Percentiles rank a stretch among this genome's conserved stretches.
These are phyloP conservation scores for Merops nubicus DNA, from an alignment of 2,113 vertebrate genomes.

Conservation along the genomic window DNA sequence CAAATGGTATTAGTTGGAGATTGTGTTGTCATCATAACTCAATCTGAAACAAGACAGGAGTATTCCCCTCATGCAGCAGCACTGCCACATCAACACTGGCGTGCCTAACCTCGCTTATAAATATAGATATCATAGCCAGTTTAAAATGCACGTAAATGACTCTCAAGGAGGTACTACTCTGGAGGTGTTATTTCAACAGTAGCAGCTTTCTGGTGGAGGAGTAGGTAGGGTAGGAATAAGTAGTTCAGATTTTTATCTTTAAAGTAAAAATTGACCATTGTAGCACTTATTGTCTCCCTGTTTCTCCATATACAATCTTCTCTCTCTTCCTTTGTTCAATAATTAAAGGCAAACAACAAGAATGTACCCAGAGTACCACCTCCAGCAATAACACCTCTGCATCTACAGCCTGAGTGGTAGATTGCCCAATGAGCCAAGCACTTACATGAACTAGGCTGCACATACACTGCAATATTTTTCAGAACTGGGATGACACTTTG, in stretches of 20 bases:
- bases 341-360: background rate
- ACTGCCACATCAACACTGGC: slow-evolving; percentile 52
- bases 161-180: background rate
- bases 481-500: background rate
- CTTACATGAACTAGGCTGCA: background rate
- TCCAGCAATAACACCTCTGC: background rate
- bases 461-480: background rate
- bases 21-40: slow-evolving; percentile 21
- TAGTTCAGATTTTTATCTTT: background rate
- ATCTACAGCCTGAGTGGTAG: background rate
- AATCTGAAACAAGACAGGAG: slow-evolving; percentile 42
- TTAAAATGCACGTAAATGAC: slow-evolving; percentile 21
- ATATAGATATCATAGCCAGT: slow-evolving; percentile 12
- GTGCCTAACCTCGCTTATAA: slow-evolving; percentile 40
- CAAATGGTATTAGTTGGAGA: slow-evolving; percentile 20
- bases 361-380: background rate
- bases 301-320: background rate
- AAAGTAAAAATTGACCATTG: background rate
- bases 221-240: background rate
- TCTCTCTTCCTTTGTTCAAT: background rate
- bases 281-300: background rate
- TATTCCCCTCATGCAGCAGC: slow-evolving; percentile 31
- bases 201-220: background rate
- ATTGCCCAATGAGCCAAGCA: background rate
- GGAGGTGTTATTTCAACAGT: background rate